Evolutionary conservation across 1,140 invertebrate genomes (phyloP).

Genomic region (Drosophila prosaltans): DNA sequence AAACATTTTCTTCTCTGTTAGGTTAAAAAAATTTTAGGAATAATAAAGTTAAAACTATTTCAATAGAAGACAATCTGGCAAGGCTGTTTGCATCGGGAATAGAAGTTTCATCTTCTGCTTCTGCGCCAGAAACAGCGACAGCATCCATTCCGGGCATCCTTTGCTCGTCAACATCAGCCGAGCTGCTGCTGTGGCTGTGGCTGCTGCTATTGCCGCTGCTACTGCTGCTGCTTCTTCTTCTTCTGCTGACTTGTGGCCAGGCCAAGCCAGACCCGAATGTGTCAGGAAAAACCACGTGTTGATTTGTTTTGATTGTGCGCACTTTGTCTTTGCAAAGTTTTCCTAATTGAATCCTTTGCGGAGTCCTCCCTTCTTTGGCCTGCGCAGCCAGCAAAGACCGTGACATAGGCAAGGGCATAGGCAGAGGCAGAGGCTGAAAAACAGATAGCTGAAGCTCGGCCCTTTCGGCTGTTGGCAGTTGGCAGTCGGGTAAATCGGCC

Average conservation of each 20-base stretch:
- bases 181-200: constrained; percentile 12
- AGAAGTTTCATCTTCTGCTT: constrained; percentile 1
- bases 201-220: too few species aligned
- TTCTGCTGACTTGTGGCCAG: constrained; percentile 43
- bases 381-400: constrained; percentile 36
- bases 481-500: not conserved
- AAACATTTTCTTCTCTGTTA: too few species aligned
- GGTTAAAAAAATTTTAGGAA: too few species aligned
- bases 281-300: constrained; percentile 77
- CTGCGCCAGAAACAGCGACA: constrained; percentile 13
- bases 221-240: constrained; percentile 7
- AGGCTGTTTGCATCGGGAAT: not conserved
- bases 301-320: constrained; percentile 83
- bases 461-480: not conserved
- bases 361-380: constrained; percentile 22
- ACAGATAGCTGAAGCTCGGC: not conserved
- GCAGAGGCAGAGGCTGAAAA: not conserved
- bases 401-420: constrained; percentile 15
- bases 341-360: constrained; percentile 67
- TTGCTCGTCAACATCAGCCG: constrained; percentile 24
- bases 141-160: constrained; percentile 19
- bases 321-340: constrained; percentile 64
- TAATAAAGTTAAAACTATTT: too few species aligned
- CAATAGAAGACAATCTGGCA: not conserved
- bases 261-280: constrained; percentile 7